Percentiles rank a stretch among this genome's conserved stretches.
Evolutionary conservation across 1,140 invertebrate species (phyloP).

Genomic region (Drusus annulatus): DNA sequence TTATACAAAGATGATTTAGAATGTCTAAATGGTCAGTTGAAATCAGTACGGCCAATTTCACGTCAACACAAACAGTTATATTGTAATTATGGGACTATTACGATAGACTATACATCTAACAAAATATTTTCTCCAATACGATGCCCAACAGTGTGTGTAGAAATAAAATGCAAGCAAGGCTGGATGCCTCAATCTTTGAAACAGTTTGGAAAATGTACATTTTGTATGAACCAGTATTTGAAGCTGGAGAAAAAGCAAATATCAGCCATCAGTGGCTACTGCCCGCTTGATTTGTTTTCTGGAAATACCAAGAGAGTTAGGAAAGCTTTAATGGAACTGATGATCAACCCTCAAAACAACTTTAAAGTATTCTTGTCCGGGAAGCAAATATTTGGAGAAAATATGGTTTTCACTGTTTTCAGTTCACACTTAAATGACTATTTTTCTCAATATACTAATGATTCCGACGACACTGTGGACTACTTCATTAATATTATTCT

Average conservation of each 20-base stretch:
- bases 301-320: conserved; percentile 75
- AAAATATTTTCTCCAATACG: conserved; percentile 58
- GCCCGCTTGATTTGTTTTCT: conserved; percentile 83
- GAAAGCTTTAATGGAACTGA: conserved; percentile 72
- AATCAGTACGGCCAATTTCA: conserved; percentile 61
- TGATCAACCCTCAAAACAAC: conserved; percentile 82
- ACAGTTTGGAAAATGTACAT: conserved; percentile 75
- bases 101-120: conserved; percentile 65
- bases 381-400: conserved; percentile 72
- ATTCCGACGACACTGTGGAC: background rate
- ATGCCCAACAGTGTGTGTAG: conserved; percentile 73
- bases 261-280: conserved; percentile 73
- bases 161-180: conserved; percentile 86
- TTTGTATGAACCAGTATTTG: conserved; percentile 80
- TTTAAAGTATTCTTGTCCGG: conserved; percentile 80
- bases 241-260: conserved; percentile 75
- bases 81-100: conserved; percentile 64
- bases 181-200: conserved; percentile 72
- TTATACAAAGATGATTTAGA: conserved; percentile 61
- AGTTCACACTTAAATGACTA: conserved; percentile 40
- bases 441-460: conserved; percentile 24
- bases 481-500: conserved; percentile 6
- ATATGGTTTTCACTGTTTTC: conserved; percentile 43
- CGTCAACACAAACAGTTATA: conserved; percentile 63
- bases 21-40: conserved; percentile 59